Percentiles rank a stretch among this genome's conserved stretches.
These are phyloP conservation scores for Mormyrops attenuatus DNA, from an alignment of 2,797 vertebrate genomes.

Conservation along the genomic window DNA sequence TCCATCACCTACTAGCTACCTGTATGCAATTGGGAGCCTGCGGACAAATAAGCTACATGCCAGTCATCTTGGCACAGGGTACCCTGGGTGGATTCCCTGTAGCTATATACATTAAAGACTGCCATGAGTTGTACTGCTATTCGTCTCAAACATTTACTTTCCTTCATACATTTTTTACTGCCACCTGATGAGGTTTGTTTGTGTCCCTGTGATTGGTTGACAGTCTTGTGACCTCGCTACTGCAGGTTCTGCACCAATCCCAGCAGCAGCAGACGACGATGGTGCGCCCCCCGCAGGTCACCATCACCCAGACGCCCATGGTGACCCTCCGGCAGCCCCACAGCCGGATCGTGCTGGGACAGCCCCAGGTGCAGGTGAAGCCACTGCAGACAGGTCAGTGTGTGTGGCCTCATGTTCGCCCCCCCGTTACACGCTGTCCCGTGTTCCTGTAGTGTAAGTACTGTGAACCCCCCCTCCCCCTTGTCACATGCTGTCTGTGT, in stretches of 20 bases:
- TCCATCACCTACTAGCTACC: background rate
- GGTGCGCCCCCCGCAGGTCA: conserved; percentile 83
- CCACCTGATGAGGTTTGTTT: background rate
- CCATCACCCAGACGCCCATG: conserved; percentile 80
- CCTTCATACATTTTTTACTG: background rate
- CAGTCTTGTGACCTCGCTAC: background rate
- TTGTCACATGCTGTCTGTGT: background rate
- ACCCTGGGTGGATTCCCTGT: background rate
- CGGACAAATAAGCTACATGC: background rate
- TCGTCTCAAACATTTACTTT: background rate
- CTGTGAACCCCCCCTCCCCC: background rate
- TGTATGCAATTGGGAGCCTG: background rate
- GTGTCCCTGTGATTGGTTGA: background rate
- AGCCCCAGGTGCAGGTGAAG: conserved; percentile 79
- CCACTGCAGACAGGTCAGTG: conserved; percentile 80
- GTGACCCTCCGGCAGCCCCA: conserved; percentile 79
- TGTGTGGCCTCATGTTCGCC: background rate
- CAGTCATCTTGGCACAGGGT: background rate
- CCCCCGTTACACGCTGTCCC: background rate
- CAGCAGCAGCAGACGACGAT: conserved; percentile 74
- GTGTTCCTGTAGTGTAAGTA: background rate
- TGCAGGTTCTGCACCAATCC: conserved; percentile 75
- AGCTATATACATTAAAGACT: background rate
- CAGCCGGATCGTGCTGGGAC: conserved; percentile 78
- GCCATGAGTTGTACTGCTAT: background rate